Conservation (phyloP, 92 coral and sea anemone genomes). For the Epizoanthus illoricatus region DNA sequence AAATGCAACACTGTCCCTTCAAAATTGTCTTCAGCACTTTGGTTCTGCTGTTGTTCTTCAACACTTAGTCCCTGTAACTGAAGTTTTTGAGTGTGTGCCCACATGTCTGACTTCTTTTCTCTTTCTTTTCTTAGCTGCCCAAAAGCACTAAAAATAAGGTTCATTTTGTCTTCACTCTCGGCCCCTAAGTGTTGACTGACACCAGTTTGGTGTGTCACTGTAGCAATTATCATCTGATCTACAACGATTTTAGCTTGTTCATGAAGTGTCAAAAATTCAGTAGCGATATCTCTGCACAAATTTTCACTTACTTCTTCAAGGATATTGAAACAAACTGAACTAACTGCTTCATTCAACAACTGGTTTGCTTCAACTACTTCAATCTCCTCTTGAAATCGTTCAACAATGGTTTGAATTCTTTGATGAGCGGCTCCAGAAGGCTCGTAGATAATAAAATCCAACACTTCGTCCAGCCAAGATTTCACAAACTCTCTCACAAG, state of each 20-base stretch:
- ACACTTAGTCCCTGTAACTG: conserved; percentile 34
- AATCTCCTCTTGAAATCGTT: conserved; percentile 55
- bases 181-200: background rate
- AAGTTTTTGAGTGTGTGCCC: conserved; percentile 70
- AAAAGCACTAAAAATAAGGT: conserved; percentile 47
- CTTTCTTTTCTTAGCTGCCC: conserved; percentile 65
- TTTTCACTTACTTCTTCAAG: conserved; percentile 56
- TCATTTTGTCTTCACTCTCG: conserved; percentile 39
- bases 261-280: conserved; percentile 51
- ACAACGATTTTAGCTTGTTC: conserved; percentile 47
- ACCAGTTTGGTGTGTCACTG: conserved; percentile 31
- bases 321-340: conserved; percentile 40
- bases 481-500: conserved; percentile 76
- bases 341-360: conserved; percentile 37
- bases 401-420: conserved; percentile 31
- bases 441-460: conserved; percentile 61
- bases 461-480: conserved; percentile 73
- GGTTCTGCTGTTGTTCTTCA: conserved; percentile 23
- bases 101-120: conserved; percentile 31
- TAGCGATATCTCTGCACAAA: conserved; percentile 47
- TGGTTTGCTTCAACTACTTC: conserved; percentile 53
- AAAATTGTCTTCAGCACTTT: conserved; percentile 56
- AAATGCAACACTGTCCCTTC: conserved; percentile 73
- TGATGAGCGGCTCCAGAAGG: conserved; percentile 36
- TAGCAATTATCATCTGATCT: conserved; percentile 49